Evolutionary conservation across 2,797 vertebrate species (phyloP).

Genomic region (Syngnathus acus): DNA sequence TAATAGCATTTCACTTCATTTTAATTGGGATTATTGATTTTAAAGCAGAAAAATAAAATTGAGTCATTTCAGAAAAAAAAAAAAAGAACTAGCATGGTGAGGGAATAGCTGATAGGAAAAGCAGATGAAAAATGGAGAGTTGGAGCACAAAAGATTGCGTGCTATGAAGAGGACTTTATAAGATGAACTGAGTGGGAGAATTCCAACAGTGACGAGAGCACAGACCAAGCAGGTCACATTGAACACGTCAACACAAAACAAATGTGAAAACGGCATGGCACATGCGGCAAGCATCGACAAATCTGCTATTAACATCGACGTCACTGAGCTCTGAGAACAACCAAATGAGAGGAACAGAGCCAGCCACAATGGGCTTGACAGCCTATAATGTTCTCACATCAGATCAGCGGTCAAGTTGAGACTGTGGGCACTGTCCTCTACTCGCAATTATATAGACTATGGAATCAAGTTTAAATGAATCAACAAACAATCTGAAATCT

Average conservation of each 20-base stretch:
- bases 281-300: slow-evolving; percentile 14
- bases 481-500: too few species aligned
- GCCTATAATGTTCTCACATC: slow-evolving; percentile 51
- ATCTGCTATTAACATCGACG: slow-evolving; percentile 53
- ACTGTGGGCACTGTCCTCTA: slow-evolving; percentile 19
- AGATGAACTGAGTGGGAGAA: slow-evolving; percentile 38
- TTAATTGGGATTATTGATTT: not conserved
- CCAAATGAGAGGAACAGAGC: slow-evolving; percentile 48
- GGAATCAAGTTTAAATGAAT: too few species aligned
- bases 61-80: not conserved
- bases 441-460: not conserved
- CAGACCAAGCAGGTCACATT: slow-evolving; percentile 23
- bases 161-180: slow-evolving; percentile 17
- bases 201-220: slow-evolving; percentile 23
- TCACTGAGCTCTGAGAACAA: slow-evolving; percentile 26
- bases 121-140: slow-evolving; percentile 23
- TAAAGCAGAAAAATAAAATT: not conserved
- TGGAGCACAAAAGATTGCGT: slow-evolving; percentile 10
- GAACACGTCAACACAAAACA: slow-evolving; percentile 24
- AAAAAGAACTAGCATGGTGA: slow-evolving; percentile 3
- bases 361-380: slow-evolving; percentile 30
- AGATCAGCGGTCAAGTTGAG: slow-evolving; percentile 28
- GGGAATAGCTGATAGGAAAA: slow-evolving; percentile 31
- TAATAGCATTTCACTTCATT: not conserved
- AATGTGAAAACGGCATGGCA: slow-evolving; percentile 24